These are phyloP conservation scores for Morinoia aosen DNA, from an alignment of 2,888 invertebrate genomes.

Conservation along the genomic window DNA sequence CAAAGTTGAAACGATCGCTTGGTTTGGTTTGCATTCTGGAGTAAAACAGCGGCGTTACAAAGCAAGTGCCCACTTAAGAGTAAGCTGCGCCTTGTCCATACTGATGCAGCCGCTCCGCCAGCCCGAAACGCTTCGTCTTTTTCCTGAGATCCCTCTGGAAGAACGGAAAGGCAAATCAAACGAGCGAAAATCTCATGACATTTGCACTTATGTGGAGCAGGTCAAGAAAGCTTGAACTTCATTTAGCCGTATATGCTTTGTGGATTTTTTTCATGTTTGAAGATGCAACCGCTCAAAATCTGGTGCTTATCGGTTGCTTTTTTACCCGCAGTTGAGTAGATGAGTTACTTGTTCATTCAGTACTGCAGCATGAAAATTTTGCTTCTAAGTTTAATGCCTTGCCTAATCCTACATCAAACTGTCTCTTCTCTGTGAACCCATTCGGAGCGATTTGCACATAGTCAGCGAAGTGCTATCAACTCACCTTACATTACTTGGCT, in stretches of 20 bases:
- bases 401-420: neutral
- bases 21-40: neutral
- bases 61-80: neutral
- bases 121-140: neutral
- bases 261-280: neutral
- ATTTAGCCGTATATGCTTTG: neutral
- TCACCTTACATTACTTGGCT: no score
- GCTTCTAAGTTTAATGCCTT: neutral
- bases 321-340: neutral
- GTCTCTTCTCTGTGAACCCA: neutral
- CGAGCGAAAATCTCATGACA: neutral
- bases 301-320: neutral
- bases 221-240: neutral
- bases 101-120: neutral
- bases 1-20: neutral
- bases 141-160: neutral
- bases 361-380: neutral
- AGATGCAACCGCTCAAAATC: neutral
- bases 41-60: neutral
- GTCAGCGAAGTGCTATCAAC: no score
- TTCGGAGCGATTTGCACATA: no score
- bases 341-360: neutral
- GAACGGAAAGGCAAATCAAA: neutral
- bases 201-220: neutral
- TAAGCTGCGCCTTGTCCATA: neutral